Evolutionary conservation across 2,797 vertebrate species (phyloP).

Genomic region (Acrossocheilus fasciatus): DNA sequence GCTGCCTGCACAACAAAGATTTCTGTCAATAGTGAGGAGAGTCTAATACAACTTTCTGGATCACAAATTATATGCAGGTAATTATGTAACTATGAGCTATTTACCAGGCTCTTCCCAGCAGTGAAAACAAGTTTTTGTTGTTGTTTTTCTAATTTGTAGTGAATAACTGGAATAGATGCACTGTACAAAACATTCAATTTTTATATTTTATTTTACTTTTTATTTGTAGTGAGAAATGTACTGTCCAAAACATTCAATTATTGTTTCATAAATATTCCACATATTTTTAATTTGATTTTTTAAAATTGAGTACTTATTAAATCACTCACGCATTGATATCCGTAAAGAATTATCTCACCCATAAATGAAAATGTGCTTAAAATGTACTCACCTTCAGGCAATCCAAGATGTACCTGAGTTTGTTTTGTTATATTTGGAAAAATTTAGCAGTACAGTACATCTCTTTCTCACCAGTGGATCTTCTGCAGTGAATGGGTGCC

Average conservation of each 20-base stretch:
- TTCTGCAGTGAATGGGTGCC: background rate
- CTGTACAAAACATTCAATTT: too few species aligned
- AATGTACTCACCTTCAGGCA: background rate
- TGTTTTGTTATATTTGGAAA: background rate
- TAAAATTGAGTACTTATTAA: background rate
- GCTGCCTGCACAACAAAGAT: constrained; percentile 71
- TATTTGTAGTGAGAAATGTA: background rate
- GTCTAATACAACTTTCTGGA: background rate
- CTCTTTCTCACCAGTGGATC: background rate
- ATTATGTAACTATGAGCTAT: background rate
- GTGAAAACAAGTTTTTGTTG: too few species aligned
- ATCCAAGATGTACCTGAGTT: background rate
- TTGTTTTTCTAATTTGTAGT: background rate
- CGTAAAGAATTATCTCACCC: background rate
- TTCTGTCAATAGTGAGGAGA: background rate
- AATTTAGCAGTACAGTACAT: background rate
- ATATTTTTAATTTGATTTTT: background rate
- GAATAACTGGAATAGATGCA: background rate
- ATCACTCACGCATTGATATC: background rate
- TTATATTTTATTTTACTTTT: background rate
- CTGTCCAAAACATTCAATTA: background rate
- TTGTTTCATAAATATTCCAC: background rate
- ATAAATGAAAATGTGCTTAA: background rate
- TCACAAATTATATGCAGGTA: background rate
- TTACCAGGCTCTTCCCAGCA: background rate